Evolutionary conservation across 1,140 invertebrate genomes (phyloP).

Genomic region (Hyles vespertilio): DNA sequence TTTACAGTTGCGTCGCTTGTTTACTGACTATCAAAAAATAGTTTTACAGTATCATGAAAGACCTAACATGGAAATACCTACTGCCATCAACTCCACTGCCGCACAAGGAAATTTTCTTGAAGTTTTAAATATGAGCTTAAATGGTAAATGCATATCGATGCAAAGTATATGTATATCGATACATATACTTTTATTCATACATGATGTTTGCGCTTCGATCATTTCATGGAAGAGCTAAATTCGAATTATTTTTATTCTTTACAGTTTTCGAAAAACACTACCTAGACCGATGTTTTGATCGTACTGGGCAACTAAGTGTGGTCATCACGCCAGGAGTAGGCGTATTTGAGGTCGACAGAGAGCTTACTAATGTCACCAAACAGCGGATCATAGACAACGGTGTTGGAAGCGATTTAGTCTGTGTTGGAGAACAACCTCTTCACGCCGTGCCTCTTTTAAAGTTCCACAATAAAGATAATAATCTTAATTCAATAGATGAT

Average conservation of each 20-base stretch:
- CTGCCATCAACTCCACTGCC: slow-evolving; percentile 93
- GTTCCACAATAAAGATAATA: slow-evolving; percentile 95
- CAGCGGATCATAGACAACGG: slow-evolving; percentile 99
- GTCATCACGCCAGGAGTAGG: slow-evolving; percentile 99
- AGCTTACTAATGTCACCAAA: slow-evolving; percentile 98
- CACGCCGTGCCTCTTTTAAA: slow-evolving; percentile 98
- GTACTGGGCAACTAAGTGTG: slow-evolving; percentile 97
- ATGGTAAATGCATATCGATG: slow-evolving; percentile 79
- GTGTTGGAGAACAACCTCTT: slow-evolving; percentile 98
- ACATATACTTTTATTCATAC: too few relatives aligned
- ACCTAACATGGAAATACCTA: slow-evolving; percentile 84
- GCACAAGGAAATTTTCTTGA: slow-evolving; percentile 98
- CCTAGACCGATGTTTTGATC: slow-evolving; percentile 97
- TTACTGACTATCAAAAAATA: slow-evolving; percentile 93
- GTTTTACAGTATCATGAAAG: slow-evolving; percentile 92
- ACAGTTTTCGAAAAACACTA: slow-evolving; percentile 99
- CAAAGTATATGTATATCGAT: too few relatives aligned
- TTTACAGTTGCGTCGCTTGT: slow-evolving; percentile 89
- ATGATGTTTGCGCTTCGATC: too few relatives aligned
- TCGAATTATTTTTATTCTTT: slow-evolving; percentile 29
- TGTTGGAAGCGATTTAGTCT: slow-evolving; percentile 95
- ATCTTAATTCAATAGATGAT: slow-evolving; percentile 90
- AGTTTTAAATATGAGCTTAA: slow-evolving; percentile 98
- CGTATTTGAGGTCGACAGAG: slow-evolving; percentile 97
- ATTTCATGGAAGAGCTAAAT: too few relatives aligned